These are phyloP conservation scores for Lamellibrachia satsuma DNA, from an alignment of 2,888 invertebrate genomes.

Conservation along the genomic window DNA sequence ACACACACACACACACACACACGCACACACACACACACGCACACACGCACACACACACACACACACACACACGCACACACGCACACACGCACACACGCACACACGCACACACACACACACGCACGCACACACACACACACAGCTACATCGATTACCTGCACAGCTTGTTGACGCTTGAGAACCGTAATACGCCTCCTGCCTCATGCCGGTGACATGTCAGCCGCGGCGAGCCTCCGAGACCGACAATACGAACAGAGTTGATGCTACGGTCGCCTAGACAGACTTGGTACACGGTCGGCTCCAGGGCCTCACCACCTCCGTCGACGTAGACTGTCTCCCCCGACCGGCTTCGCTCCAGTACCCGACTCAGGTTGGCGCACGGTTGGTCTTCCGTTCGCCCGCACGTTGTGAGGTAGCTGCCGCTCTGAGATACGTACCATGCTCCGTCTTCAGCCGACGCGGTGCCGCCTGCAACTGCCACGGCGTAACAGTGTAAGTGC, in stretches of 20 bases:
- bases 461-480: not conserved
- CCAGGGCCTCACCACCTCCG: slow-evolving; percentile 21
- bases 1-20: too few species aligned
- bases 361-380: slow-evolving; percentile 28
- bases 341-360: slow-evolving; percentile 21
- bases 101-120: not conserved
- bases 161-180: not conserved
- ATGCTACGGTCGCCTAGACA: slow-evolving; percentile 14
- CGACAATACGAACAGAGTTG: not conserved
- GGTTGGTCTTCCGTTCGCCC: slow-evolving; percentile 23
- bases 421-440: slow-evolving; percentile 32
- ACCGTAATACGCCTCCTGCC: not conserved
- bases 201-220: not conserved
- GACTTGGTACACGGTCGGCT: slow-evolving; percentile 20
- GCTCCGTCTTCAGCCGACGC: not conserved
- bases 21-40: too few species aligned
- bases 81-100: not conserved
- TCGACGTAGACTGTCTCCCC: slow-evolving; percentile 29
- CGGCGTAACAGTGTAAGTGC: too few species aligned
- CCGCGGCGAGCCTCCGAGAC: not conserved
- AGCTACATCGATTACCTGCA: not conserved
- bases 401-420: slow-evolving; percentile 25
- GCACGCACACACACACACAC: not conserved
- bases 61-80: too few species aligned
- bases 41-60: too few species aligned